Evolutionary conservation across 2,797 vertebrate genomes (phyloP), one percentile per base, ranked within the genome.

Genomic region (Lycodopsis pacificus): DNA sequence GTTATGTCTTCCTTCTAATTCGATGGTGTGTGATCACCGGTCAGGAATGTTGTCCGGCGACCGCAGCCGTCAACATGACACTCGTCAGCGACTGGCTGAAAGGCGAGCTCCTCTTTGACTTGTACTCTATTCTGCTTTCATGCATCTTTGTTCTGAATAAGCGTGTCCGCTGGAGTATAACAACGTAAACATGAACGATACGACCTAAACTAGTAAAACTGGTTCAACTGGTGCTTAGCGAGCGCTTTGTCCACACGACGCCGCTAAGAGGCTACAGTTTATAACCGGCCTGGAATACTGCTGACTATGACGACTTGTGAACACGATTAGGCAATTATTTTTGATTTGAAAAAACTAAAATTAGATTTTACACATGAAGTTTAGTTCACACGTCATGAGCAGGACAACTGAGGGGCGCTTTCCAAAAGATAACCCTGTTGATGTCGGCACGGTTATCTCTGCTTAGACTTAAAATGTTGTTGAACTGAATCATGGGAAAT

Each of bases 1-100:
- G 15, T 54, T 38, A 19, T 59, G 53, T 62, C 66, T 32, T 76
- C 57, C n/a, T 65, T 34, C 40, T 12, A 9, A 3, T 38, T 78
- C 7, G 36, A 42, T 42, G 12, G 12, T 5, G 0, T 42, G 65
- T 34, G 58, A 72, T 86, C 73, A 65, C 4, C 4, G 27, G n/a
- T 22, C 65, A 76, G 76, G 82, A 88, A 88, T 86, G 80, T 30
- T 25, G 83, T 64, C 73, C 2, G 38, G 36, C 61, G 20, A 15
- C 59, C 53, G 1, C 30, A 51, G 68, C 51, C 56, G 22, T 65
- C 17, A 32, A 32, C 32, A 34, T 7, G 32, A 34, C 32, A 70
- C 48, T 69, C 65, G 63, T 53, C 19, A 38, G 68, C 11, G 44
- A 3, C 19, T 22, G 49, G 36, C 42, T 32, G 49, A 46, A 14